These are phyloP conservation scores for Myiagra hebetior DNA, from an alignment of 2,113 vertebrate species.

Conservation along the genomic window DNA sequence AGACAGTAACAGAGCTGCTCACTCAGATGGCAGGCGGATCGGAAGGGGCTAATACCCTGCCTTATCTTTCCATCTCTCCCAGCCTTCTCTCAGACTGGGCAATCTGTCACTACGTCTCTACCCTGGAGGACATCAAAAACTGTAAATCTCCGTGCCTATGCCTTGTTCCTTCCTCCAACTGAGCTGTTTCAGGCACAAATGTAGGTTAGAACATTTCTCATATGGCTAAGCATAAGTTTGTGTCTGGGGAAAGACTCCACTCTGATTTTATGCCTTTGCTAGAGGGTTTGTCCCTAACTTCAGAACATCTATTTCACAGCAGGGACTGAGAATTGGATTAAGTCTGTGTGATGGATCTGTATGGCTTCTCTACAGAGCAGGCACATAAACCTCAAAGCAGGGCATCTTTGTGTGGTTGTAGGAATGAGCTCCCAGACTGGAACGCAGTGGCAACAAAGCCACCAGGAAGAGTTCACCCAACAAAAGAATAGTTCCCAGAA, in stretches of 20 bases:
- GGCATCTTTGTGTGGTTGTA: neutral
- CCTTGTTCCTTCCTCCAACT: neutral
- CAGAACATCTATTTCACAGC: neutral
- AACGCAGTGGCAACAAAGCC: neutral
- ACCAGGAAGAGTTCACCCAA: neutral
- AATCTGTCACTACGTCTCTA: neutral
- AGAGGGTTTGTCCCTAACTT: neutral
- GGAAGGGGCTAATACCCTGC: neutral
- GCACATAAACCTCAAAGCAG: neutral
- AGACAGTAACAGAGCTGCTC: neutral
- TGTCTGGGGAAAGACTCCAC: neutral
- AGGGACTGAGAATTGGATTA: neutral
- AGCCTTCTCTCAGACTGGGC: neutral
- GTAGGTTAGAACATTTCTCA: neutral
- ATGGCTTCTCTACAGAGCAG: neutral
- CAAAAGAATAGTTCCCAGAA: neutral
- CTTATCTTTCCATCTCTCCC: neutral
- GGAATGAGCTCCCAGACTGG: neutral
- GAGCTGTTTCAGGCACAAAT: neutral
- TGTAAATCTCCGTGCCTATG: neutral
- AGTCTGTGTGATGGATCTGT: neutral
- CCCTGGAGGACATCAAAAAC: neutral
- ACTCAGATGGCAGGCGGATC: neutral
- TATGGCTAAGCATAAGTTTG: neutral
- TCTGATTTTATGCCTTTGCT: neutral